Base-by-base conservation (phyloP, 2,888 invertebrate genomes). In the Stenodera caucasica region DNA sequence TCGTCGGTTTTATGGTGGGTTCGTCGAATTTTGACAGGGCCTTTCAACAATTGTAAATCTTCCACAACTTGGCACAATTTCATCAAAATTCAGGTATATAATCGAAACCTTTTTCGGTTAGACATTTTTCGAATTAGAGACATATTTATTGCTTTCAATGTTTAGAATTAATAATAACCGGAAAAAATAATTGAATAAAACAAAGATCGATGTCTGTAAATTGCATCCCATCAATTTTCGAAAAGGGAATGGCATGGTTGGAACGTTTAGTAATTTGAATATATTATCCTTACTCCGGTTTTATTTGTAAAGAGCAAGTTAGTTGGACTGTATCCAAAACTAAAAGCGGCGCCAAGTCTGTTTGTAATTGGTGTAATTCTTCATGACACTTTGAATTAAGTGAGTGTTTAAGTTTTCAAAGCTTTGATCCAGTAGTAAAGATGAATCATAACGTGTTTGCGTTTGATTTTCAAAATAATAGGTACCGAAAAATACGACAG, bases 321-420 rank as follows among this genome's bases (percentile, higher is more conserved):
- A 57, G 60, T 60, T 63, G 63, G 63, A 63, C 12, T 57, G 50
- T 54, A 37, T 63, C 63, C 63, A 63, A 51, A 63, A 57, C 60
- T 63, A 63, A 63, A 63, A 63, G 63, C 57, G 63, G 63, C 63
- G 63, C 63, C 63, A 60, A 60, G 63, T 45, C 63, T 57, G 63
- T 60, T 68, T 67, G 61, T 69, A 69, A 70, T 70, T 68, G 69
- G 66, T 65, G 65, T 70, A 69, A 71, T 70, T 66, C 69, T 66
- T 70, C 68, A 67, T 60, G 70, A 70, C 69, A 70, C 66, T 65
- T 63, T 65, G 65, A 67, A 68, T 68, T 68, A 70, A 63, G 57
- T 32, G 52, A 55, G 33, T 57, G 49, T 60, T 63, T 60, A 60
- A 63, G 60, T 57, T 63, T 60, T 57, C 57, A 55, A 63, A 57